phyloP scores from a whole-genome alignment of 1,140 invertebrate genomes.

The Drosophila leontia region DNA sequence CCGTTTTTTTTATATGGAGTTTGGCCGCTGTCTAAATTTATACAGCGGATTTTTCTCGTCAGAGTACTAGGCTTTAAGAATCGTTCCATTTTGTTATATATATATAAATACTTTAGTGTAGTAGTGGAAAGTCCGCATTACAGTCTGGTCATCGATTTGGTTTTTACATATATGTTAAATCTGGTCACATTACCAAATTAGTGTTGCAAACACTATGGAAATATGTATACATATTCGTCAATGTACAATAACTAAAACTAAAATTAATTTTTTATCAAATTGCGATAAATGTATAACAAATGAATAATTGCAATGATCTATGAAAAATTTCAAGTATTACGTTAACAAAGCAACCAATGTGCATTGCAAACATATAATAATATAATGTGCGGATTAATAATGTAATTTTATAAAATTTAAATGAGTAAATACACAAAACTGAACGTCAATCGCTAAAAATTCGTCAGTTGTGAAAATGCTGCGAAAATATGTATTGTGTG shows the following conservation, averaged over 20 bases:
- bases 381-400: neutral
- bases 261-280: neutral
- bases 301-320: neutral
- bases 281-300: neutral
- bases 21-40: too few species aligned
- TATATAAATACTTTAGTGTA: too few species aligned
- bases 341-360: neutral
- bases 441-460: neutral
- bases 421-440: constrained; percentile 1
- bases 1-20: too few species aligned
- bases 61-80: too few species aligned
- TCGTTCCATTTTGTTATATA: too few species aligned
- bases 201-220: neutral
- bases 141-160: too few species aligned
- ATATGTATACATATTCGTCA: constrained; percentile 6
- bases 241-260: neutral
- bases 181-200: neutral
- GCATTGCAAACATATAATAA: neutral
- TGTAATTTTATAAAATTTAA: constrained; percentile 17
- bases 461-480: constrained; percentile 11
- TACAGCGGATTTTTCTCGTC: too few species aligned
- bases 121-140: too few species aligned
- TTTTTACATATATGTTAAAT: neutral
- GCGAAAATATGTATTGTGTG: constrained; percentile 13
- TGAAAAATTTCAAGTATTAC: neutral